phyloP scores from a whole-genome alignment of 2,113 vertebrate genomes.

The Siniperca chuatsi region DNA sequence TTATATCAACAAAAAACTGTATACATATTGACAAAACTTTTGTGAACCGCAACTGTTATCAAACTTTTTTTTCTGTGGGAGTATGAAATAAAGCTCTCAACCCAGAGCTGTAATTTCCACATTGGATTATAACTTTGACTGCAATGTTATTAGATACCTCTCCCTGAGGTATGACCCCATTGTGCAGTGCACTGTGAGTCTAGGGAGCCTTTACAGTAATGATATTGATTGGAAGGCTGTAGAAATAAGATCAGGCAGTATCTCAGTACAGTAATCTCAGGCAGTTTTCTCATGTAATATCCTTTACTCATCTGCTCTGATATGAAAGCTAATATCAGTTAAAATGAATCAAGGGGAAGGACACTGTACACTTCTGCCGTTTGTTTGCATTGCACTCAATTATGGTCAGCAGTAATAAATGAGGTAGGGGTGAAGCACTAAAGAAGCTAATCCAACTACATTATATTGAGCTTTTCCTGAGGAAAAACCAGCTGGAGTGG shows the following conservation, averaged over 20 bases:
- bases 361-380: slow-evolving; percentile 1
- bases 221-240: slow-evolving; percentile 67
- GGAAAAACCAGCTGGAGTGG: slow-evolving; percentile 1
- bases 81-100: slow-evolving; percentile 17
- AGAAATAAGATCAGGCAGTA: slow-evolving; percentile 34
- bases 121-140: slow-evolving; percentile 34
- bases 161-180: slow-evolving; percentile 40
- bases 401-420: slow-evolving; percentile 43
- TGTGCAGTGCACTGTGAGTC: slow-evolving; percentile 2
- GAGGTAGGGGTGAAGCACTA: background rate
- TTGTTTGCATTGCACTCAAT: slow-evolving; percentile 39
- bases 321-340: slow-evolving; percentile 35
- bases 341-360: slow-evolving; percentile 9
- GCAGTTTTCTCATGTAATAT: slow-evolving; percentile 26
- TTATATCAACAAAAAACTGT: background rate
- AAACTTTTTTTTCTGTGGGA: background rate
- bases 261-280: slow-evolving; percentile 27
- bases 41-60: background rate
- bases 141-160: slow-evolving; percentile 31
- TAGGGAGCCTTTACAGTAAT: slow-evolving; percentile 67
- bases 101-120: slow-evolving; percentile 23
- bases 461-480: slow-evolving; percentile 35
- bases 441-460: slow-evolving; percentile 22
- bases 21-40: background rate
- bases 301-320: slow-evolving; percentile 18